Percentiles rank a stretch among this genome's conserved stretches.
Evolutionary conservation across 2,797 vertebrate species (phyloP).

Genomic region (Buphagus erythrorhynchus): DNA sequence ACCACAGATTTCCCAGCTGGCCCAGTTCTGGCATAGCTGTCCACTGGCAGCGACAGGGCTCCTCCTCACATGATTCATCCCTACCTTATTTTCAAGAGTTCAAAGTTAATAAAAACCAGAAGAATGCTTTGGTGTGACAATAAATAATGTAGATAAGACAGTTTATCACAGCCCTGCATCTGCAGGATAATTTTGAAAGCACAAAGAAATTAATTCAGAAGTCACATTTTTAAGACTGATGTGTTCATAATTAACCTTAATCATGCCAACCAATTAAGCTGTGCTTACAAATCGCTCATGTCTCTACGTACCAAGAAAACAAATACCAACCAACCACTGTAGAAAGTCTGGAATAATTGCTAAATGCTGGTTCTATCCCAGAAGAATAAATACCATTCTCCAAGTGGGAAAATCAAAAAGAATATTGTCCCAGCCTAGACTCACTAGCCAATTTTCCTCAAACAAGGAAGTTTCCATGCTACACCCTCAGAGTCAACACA

Average conservation of each 20-base stretch:
- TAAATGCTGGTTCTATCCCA: background rate
- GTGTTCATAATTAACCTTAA: background rate
- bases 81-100: background rate
- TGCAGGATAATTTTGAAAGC: background rate
- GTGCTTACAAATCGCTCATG: background rate
- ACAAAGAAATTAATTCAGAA: background rate
- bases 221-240: background rate
- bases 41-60: background rate
- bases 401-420: background rate
- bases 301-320: background rate
- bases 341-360: background rate
- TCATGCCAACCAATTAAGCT: background rate
- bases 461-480: background rate
- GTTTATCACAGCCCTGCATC: background rate
- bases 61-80: background rate
- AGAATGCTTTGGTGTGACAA: background rate
- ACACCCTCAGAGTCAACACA: background rate
- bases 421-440: background rate
- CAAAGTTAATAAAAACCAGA: background rate
- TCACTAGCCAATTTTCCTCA: background rate
- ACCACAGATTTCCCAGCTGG: too few relatives aligned
- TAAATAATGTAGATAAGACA: background rate
- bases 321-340: background rate
- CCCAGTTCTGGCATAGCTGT: too few relatives aligned
- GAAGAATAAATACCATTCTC: background rate